Evolutionary conservation across 2,797 vertebrate species (phyloP), one percentile per base, ranked within the genome.

Genomic region (Falco berigora): DNA sequence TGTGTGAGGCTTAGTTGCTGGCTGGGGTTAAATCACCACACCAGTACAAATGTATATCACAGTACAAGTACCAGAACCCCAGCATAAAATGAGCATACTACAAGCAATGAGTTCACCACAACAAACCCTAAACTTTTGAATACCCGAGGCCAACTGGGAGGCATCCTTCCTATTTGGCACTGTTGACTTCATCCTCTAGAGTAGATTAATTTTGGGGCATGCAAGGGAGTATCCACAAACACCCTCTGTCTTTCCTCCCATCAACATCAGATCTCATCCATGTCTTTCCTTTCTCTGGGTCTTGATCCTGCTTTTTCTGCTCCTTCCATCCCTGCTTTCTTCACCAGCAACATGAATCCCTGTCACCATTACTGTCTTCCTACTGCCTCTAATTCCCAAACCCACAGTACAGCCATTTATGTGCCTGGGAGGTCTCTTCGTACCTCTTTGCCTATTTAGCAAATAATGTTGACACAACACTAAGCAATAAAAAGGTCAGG

Each of bases 71-170:
- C 9, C 17, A 66, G 38, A 76, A 8, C 8, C 9, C 8, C 24
- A 71, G 59, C 19, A 16, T 5, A 66, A 61, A 22, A 61, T n/a
- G 19, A 64, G 3, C 8, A 5, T 28, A 13, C 6, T 36, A 12
- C 0, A 0, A 40, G 12, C 14, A 71, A 61, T 27, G 19, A n/a
- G 3, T 9, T 78, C 59, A 56, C 17, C 17, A 40, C 30, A 67
- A n/a, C 3, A 38, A 67, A 10, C 8, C 28, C 25, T 72, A 76
- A 17, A 69, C 62, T 86, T 89, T 82, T 23, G 8, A 76, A 90
- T 42, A 50, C 2, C 5, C 12, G 22, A 34, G 10, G 8, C 30
- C 15, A 44, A 3, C 19, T 1, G 1, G 24, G 47, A 80, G 76
- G 36, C 34, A 49, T 42, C 11, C 30, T 71, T 76, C 30, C 36